Evolutionary conservation across 2,888 invertebrate species (phyloP).

Genomic region (Therioaphis trifolii): DNA sequence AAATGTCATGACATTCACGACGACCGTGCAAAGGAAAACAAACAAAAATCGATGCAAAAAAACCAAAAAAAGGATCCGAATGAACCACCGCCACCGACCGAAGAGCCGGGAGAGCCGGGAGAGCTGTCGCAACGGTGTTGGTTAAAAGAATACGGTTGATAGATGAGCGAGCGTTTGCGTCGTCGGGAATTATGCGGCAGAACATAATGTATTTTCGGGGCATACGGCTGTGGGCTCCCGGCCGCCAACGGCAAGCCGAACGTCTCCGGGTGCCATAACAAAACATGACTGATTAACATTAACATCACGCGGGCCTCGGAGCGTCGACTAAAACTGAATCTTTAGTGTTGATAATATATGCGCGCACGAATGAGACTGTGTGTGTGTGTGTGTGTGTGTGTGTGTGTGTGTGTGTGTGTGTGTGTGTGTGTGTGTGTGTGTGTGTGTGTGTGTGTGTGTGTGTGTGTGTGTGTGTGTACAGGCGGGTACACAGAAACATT

Average conservation of each 20-base stretch:
- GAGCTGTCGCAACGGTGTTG: background rate
- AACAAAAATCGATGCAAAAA: background rate
- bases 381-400: too few species aligned
- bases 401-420: too few species aligned
- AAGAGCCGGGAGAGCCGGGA: background rate
- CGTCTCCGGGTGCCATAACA: slow-evolving; percentile 46
- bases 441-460: too few species aligned
- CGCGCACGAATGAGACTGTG: too few species aligned
- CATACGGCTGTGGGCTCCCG: slow-evolving; percentile 17
- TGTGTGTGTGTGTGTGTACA: too few species aligned
- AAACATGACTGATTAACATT: slow-evolving; percentile 60
- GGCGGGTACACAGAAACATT: too few species aligned
- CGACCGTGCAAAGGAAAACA: too few species aligned
- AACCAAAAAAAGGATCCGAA: too few species aligned
- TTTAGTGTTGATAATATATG: background rate
- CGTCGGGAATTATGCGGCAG: slow-evolving; percentile 42
- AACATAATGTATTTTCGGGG: slow-evolving; percentile 47
- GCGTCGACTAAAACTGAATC: slow-evolving; percentile 1
- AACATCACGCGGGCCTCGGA: too few species aligned
- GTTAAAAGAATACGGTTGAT: slow-evolving; percentile 21
- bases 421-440: background rate
- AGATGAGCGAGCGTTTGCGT: slow-evolving; percentile 38
- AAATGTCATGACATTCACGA: too few species aligned
- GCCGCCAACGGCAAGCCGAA: background rate
- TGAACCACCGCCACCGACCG: too few species aligned